Evolutionary conservation across 2,888 invertebrate genomes (phyloP).

Genomic region (Melangyna quadrimaculata): DNA sequence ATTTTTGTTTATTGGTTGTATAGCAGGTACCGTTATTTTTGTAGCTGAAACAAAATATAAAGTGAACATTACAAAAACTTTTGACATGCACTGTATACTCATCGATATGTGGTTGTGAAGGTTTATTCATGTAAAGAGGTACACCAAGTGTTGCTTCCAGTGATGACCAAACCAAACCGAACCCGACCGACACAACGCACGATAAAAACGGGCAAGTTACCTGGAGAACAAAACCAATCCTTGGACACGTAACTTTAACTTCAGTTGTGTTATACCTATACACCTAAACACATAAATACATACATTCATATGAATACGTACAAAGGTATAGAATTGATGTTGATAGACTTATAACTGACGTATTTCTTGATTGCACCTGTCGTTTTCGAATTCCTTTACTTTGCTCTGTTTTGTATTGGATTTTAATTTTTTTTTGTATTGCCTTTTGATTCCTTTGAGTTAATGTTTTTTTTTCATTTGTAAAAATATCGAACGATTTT

Average conservation of each 20-base stretch:
- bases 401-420: conserved; percentile 41
- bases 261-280: background rate
- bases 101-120: conserved; percentile 11
- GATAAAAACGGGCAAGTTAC: conserved; percentile 42
- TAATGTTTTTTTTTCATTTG: conserved; percentile 10
- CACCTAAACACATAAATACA: background rate
- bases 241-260: conserved; percentile 30
- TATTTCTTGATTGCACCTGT: conserved; percentile 65
- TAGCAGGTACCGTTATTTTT: too few relatives aligned
- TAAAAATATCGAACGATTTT: conserved; percentile 35
- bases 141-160: conserved; percentile 55
- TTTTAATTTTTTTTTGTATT: conserved; percentile 21
- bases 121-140: conserved; percentile 56
- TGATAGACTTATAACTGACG: conserved; percentile 15
- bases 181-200: background rate
- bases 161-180: conserved; percentile 25
- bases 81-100: background rate
- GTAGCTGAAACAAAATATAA: too few relatives aligned
- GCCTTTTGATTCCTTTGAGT: conserved; percentile 8
- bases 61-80: background rate
- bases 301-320: background rate
- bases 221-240: conserved; percentile 38
- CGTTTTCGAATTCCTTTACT: conserved; percentile 62
- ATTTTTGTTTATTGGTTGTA: too few relatives aligned
- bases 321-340: background rate